phyloP scores from a whole-genome alignment of 2,113 vertebrate species.

The Grallaria varia region DNA sequence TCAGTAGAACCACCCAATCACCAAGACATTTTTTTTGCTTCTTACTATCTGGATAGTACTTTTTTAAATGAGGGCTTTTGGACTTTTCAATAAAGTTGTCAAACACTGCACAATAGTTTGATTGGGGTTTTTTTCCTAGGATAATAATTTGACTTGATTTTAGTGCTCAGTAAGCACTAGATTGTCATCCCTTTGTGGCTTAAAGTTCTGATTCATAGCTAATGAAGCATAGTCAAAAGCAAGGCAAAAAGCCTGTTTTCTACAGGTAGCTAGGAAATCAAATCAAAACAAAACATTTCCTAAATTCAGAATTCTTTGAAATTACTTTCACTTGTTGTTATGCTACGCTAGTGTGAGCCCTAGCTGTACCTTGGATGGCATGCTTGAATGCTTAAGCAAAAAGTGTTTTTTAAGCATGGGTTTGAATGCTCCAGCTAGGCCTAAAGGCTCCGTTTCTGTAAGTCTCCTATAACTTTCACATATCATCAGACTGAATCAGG shows the following conservation, averaged over 20 bases:
- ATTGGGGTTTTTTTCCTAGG: not conserved
- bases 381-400: not conserved
- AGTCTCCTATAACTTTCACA: not conserved
- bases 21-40: not conserved
- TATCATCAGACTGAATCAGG: not conserved
- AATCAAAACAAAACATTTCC: not conserved
- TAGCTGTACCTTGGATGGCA: not conserved
- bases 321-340: not conserved
- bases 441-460: not conserved
- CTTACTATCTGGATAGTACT: not conserved
- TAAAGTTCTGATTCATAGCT: not conserved
- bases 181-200: not conserved
- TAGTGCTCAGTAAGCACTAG: not conserved
- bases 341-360: not conserved
- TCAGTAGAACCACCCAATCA: not conserved
- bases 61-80: not conserved
- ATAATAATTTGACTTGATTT: not conserved
- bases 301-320: not conserved
- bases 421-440: not conserved
- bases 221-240: not conserved
- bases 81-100: not conserved
- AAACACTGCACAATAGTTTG: not conserved
- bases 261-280: slow-evolving; percentile 12
- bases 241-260: not conserved
- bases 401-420: not conserved